phyloP scores from a whole-genome alignment of 2,888 invertebrate genomes.

The Dryadula phaetusa region DNA sequence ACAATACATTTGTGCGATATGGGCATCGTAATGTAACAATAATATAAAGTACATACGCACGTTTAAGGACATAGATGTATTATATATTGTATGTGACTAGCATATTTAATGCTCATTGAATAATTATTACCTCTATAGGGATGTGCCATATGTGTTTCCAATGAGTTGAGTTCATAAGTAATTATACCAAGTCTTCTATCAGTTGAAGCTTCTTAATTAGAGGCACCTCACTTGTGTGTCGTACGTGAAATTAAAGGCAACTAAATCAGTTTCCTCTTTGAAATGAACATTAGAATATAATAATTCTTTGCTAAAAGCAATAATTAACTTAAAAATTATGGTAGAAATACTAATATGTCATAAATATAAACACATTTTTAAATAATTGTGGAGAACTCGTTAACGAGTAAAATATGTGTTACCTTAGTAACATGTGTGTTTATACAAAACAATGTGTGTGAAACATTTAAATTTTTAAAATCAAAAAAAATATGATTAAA shows the following conservation, averaged over 20 bases:
- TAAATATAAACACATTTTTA: too few relatives aligned
- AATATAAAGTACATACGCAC: too few relatives aligned
- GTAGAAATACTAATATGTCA: too few relatives aligned
- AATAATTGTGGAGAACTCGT: too few relatives aligned
- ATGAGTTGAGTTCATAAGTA: not conserved
- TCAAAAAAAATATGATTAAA: too few relatives aligned
- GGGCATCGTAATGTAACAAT: too few relatives aligned
- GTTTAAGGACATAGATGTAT: not conserved
- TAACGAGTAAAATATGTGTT: too few relatives aligned
- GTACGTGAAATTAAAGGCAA: slow-evolving; percentile 10
- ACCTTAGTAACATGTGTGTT: too few relatives aligned
- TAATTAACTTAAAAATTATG: not conserved
- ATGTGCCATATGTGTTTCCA: slow-evolving; percentile 7
- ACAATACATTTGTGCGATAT: too few relatives aligned
- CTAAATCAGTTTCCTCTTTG: slow-evolving; percentile 13
- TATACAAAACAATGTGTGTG: too few relatives aligned
- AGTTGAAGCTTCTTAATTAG: slow-evolving; percentile 31
- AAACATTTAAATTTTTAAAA: too few relatives aligned
- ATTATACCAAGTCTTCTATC: slow-evolving; percentile 12
- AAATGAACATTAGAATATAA: not conserved
- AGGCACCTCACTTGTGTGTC: slow-evolving; percentile 17
- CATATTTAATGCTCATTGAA: slow-evolving; percentile 13
- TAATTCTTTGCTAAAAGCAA: not conserved
- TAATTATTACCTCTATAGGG: not conserved
- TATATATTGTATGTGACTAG: slow-evolving; percentile 18